Percentiles rank a stretch among this genome's conserved stretches.
Evolutionary conservation across 1,140 invertebrate species (phyloP).

Genomic region (Mycetomoellerius zeteki): DNA sequence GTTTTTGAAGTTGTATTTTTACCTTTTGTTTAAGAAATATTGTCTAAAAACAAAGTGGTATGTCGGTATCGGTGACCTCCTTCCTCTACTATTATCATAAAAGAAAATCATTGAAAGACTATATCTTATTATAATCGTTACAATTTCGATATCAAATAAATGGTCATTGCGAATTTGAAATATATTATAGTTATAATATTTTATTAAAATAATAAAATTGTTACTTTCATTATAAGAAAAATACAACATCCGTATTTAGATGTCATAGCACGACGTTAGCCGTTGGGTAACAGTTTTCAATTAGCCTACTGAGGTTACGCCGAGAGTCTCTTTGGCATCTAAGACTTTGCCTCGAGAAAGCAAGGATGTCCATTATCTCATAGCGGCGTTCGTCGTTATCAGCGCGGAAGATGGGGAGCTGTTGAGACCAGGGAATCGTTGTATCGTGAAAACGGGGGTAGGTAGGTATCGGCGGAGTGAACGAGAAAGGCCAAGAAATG

Average conservation of each 20-base stretch:
- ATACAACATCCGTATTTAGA: background rate
- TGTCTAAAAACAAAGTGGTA: too few species aligned
- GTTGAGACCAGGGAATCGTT: slow-evolving; percentile 64
- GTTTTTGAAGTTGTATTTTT: too few species aligned
- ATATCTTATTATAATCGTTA: background rate
- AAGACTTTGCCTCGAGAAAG: slow-evolving; percentile 34
- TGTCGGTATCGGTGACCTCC: too few species aligned
- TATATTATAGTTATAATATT: background rate
- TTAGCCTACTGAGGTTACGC: slow-evolving; percentile 36
- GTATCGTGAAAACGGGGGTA: slow-evolving; percentile 46
- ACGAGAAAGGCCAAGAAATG: slow-evolving; percentile 73
- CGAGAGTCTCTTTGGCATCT: slow-evolving; percentile 39
- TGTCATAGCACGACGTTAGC: background rate
- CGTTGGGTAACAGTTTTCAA: slow-evolving; percentile 45
- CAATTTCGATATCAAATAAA: background rate
- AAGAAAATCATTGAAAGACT: background rate
- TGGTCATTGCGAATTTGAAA: background rate
- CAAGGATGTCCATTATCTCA: slow-evolving; percentile 62
- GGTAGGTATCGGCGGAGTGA: slow-evolving; percentile 48
- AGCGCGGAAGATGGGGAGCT: slow-evolving; percentile 38
- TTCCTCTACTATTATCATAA: background rate
- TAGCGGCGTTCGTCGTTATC: slow-evolving; percentile 56
- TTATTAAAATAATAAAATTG: background rate
- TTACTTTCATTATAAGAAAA: background rate
- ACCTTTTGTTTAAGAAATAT: too few species aligned